Evolutionary conservation across 2,888 invertebrate genomes (phyloP).

Genomic region (Trypoxylon attenuatum): DNA sequence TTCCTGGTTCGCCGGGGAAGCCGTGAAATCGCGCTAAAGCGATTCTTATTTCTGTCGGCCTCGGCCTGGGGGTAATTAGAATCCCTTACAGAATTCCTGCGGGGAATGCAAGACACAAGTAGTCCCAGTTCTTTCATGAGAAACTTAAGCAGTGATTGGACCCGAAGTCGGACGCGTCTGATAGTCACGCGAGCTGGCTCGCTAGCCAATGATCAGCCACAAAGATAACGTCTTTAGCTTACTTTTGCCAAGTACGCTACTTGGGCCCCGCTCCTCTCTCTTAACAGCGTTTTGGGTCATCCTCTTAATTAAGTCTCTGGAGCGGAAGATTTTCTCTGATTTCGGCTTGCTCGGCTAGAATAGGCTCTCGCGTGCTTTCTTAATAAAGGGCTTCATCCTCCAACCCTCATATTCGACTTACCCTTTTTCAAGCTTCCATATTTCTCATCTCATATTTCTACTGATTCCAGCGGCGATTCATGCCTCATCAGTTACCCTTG

Average conservation of each 20-base stretch:
- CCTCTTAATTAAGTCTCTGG: conserved; percentile 35
- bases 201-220: conserved; percentile 15
- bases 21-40: not conserved
- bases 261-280: not conserved
- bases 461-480: not conserved
- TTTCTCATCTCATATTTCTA: not conserved
- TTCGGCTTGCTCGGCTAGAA: conserved; percentile 2
- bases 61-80: conserved; percentile 1
- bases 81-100: not conserved
- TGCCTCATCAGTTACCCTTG: not conserved
- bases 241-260: conserved; percentile 21
- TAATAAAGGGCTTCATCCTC: conserved; percentile 15
- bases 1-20: too few relatives aligned
- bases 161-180: conserved; percentile 26
- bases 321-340: conserved; percentile 17
- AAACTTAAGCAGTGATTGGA: conserved; percentile 12
- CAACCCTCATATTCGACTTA: conserved; percentile 1
- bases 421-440: not conserved
- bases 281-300: conserved; percentile 28
- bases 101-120: conserved; percentile 14
- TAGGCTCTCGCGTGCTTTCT: conserved; percentile 15
- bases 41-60: not conserved
- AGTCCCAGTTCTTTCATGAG: conserved; percentile 6
- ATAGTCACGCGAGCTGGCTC: conserved; percentile 22
- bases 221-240: conserved; percentile 22